These are phyloP conservation scores for Mythimna vitellina DNA, from an alignment of 2,888 invertebrate genomes.

Conservation along the genomic window DNA sequence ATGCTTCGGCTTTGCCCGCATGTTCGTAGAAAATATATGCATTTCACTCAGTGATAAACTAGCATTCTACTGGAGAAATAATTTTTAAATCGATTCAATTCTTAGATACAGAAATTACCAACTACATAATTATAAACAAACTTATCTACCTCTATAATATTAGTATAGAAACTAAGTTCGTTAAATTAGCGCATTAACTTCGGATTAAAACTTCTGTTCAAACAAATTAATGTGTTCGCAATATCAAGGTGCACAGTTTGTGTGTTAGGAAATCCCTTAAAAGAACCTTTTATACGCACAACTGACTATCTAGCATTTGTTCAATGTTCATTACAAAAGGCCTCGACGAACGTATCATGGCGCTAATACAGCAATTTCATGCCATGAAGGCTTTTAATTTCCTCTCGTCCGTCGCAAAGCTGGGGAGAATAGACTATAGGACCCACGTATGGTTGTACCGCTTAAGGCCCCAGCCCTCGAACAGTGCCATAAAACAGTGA, in stretches of 20 bases:
- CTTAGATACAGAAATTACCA: too few relatives aligned
- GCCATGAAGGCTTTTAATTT: conserved; percentile 45
- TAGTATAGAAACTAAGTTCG: too few relatives aligned
- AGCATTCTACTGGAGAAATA: too few relatives aligned
- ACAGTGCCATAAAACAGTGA: too few relatives aligned
- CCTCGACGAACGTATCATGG: conserved; percentile 21
- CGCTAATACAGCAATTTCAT: conserved; percentile 34
- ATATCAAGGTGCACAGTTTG: not conserved
- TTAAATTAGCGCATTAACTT: too few relatives aligned
- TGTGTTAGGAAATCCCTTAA: not conserved
- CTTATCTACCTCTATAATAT: too few relatives aligned
- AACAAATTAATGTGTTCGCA: not conserved
- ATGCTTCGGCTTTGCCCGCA: too few relatives aligned
- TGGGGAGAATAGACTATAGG: conserved; percentile 16
- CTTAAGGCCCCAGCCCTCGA: not conserved
- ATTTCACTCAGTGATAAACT: too few relatives aligned
- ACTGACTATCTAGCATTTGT: not conserved
- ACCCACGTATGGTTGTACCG: conserved; percentile 5
- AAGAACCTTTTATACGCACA: not conserved
- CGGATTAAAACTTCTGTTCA: too few relatives aligned
- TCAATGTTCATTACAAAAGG: conserved; percentile 18
- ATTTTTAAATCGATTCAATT: too few relatives aligned
- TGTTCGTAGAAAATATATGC: too few relatives aligned
- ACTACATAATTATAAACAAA: too few relatives aligned
- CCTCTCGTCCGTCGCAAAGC: conserved; percentile 10